Evolutionary conservation across 1,140 invertebrate genomes (phyloP).

Genomic region (Glomeris maerens): DNA sequence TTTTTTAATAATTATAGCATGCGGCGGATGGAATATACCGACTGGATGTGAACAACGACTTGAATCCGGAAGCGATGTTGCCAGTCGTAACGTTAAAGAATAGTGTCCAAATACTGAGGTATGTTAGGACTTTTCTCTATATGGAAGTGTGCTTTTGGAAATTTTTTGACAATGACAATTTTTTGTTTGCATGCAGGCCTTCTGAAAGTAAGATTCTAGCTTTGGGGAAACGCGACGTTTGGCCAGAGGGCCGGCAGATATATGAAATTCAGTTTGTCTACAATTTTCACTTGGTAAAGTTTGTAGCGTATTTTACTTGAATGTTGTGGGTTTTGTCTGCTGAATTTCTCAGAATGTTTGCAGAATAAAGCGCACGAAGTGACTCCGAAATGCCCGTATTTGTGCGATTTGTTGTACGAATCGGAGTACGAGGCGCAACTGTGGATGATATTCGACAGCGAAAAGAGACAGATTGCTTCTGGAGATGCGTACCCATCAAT

Average conservation of each 20-base stretch:
- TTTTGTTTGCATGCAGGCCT: constrained; percentile 43
- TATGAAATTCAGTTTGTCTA: constrained; percentile 80
- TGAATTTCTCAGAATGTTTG: constrained; percentile 9
- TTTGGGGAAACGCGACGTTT: constrained; percentile 56
- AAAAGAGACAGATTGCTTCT: constrained; percentile 67
- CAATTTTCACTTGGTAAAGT: constrained; percentile 51
- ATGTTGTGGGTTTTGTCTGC: constrained; percentile 5
- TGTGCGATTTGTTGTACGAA: constrained; percentile 82
- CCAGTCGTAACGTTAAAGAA: constrained; percentile 60
- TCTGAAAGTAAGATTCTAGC: constrained; percentile 59
- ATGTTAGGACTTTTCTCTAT: background rate
- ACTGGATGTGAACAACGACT: constrained; percentile 47
- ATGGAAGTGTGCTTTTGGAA: background rate
- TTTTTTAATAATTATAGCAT: constrained; percentile 31
- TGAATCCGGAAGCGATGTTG: constrained; percentile 64
- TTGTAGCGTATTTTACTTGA: background rate
- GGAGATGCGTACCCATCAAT: constrained; percentile 81
- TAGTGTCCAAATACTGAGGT: constrained; percentile 60
- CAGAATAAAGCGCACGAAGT: constrained; percentile 63
- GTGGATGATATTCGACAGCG: constrained; percentile 89
- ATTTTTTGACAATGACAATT: background rate
- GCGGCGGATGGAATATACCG: constrained; percentile 60
- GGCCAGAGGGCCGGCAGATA: constrained; percentile 71
- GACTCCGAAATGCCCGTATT: constrained; percentile 53
- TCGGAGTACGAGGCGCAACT: constrained; percentile 88